These are phyloP conservation scores for Odontophorus gujanensis DNA, from an alignment of 2,113 vertebrate genomes.

Conservation along the genomic window DNA sequence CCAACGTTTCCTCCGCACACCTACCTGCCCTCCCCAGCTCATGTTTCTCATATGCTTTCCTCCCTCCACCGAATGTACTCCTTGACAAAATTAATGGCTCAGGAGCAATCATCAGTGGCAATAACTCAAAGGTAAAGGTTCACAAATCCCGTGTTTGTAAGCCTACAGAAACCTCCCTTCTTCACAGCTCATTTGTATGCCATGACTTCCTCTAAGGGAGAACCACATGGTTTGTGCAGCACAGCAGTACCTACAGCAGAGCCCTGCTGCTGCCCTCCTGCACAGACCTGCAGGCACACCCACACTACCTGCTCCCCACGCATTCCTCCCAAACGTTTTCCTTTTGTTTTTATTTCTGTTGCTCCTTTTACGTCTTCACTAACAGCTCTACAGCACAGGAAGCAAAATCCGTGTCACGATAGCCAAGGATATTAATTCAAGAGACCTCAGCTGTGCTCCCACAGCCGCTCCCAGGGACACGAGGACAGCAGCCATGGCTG, in stretches of 20 bases:
- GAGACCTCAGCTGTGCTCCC: background rate
- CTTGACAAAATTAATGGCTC: background rate
- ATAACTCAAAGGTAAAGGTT: background rate
- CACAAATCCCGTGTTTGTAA: background rate
- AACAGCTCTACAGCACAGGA: background rate
- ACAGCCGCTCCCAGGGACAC: background rate
- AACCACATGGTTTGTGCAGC: rapidly evolving
- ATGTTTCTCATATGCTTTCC: rapidly evolving
- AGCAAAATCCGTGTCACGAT: background rate
- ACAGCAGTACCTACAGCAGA: background rate
- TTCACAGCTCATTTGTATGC: background rate
- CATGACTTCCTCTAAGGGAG: background rate
- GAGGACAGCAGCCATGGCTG: background rate
- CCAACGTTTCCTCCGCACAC: rapidly evolving
- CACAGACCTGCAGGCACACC: background rate
- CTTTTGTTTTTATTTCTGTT: background rate
- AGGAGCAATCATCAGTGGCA: rapidly evolving
- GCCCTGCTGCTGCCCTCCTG: background rate
- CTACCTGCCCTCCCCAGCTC: background rate
- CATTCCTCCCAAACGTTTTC: background rate
- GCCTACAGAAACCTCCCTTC: background rate
- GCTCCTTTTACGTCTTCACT: background rate
- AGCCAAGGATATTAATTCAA: background rate
- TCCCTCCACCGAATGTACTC: background rate
- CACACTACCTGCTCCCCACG: background rate